Evolutionary conservation across 2,888 invertebrate species (phyloP).

Genomic region (Agelastica alni): DNA sequence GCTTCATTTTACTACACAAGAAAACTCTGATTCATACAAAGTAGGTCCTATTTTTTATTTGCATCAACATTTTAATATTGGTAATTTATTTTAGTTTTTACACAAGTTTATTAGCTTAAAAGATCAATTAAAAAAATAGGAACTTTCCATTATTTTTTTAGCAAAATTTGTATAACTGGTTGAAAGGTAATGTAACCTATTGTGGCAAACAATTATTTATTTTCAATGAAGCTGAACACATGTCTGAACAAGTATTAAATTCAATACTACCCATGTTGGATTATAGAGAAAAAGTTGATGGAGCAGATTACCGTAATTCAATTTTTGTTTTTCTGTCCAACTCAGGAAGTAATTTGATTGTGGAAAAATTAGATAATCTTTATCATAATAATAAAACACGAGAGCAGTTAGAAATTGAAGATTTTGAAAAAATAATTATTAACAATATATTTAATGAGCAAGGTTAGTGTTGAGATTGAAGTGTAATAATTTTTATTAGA

Average conservation of each 20-base stretch:
- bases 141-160: conserved; percentile 54
- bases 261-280: conserved; percentile 87
- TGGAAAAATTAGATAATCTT: conserved; percentile 62
- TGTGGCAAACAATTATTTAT: conserved; percentile 87
- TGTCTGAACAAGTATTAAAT: conserved; percentile 81
- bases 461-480: conserved; percentile 60
- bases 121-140: too few species aligned
- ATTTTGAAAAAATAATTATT: conserved; percentile 74
- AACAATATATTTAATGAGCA: conserved; percentile 70
- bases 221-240: conserved; percentile 96
- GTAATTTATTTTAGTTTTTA: too few species aligned
- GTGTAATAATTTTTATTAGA: background rate
- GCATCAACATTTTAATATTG: too few species aligned
- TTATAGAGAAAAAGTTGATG: conserved; percentile 71
- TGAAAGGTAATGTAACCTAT: conserved; percentile 65
- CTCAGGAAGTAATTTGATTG: conserved; percentile 78
- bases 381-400: conserved; percentile 64
- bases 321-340: conserved; percentile 92
- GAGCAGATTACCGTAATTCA: conserved; percentile 73
- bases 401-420: conserved; percentile 65
- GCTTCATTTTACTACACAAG: conserved; percentile 72
- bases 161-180: conserved; percentile 61
- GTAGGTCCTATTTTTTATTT: too few species aligned
- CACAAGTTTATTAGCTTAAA: too few species aligned
- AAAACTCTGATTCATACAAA: conserved; percentile 57